phyloP scores from a whole-genome alignment of 2,888 invertebrate species.

The Neoscelio sp. region DNA sequence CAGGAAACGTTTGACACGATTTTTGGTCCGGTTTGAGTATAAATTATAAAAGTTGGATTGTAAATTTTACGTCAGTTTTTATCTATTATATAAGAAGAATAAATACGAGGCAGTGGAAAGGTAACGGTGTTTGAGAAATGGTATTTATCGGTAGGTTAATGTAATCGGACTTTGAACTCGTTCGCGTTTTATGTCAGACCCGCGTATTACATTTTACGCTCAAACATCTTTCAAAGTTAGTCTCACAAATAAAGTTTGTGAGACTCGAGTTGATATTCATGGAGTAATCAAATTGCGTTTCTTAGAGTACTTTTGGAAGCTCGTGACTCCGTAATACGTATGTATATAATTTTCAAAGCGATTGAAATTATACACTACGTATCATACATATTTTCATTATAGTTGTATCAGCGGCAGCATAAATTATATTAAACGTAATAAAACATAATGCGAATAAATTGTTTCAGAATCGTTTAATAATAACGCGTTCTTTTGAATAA shows the following conservation, averaged over 20 bases:
- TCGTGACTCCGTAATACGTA: conserved; percentile 7
- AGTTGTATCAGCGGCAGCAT: no score
- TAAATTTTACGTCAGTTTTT: conserved; percentile 26
- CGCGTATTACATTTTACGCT: conserved; percentile 43
- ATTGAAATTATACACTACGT: no score
- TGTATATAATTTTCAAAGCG: neutral
- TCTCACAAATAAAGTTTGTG: conserved; percentile 41
- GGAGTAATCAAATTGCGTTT: conserved; percentile 39
- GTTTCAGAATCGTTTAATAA: neutral
- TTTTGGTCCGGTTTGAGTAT: neutral
- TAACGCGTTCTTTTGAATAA: no score
- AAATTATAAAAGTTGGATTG: neutral
- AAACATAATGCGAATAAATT: neutral
- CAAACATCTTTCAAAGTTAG: conserved; percentile 45
- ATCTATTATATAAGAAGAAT: conserved; percentile 30
- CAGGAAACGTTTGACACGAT: neutral
- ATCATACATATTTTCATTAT: no score
- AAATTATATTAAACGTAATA: neutral
- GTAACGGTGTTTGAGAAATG: conserved; percentile 13
- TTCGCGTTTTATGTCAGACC: conserved; percentile 38
- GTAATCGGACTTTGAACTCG: conserved; percentile 35
- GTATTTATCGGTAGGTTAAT: conserved; percentile 35
- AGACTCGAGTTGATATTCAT: conserved; percentile 39
- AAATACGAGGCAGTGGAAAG: conserved; percentile 20
- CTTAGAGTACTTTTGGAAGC: conserved; percentile 21